Evolutionary conservation across 1,140 invertebrate genomes (phyloP).

Genomic region (Thalassaphorura encarpata): DNA sequence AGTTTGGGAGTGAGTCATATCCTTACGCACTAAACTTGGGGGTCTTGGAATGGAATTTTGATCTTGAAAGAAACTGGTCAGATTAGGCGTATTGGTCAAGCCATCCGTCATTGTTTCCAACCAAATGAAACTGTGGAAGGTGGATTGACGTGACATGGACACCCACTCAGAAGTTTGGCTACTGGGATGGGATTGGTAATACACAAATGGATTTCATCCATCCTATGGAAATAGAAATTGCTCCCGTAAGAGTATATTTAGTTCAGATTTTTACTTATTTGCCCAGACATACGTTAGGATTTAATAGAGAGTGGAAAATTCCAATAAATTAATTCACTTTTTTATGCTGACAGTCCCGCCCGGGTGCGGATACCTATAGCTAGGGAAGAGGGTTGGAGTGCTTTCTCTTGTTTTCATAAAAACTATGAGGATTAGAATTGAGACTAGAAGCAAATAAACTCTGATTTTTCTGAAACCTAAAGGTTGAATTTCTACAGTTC

Average conservation of each 20-base stretch:
- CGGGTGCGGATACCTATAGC: background rate
- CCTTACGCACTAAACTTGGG: no score
- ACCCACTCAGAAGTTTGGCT: background rate
- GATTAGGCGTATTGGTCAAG: no score
- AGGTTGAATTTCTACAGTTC: no score
- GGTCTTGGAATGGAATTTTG: no score
- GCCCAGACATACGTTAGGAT: background rate
- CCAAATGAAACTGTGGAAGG: no score
- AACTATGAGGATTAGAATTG: constrained; percentile 10
- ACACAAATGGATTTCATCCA: background rate
- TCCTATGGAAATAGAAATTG: background rate
- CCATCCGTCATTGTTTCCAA: no score
- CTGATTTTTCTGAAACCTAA: constrained; percentile 21
- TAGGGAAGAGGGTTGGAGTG: constrained; percentile 6
- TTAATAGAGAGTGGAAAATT: background rate
- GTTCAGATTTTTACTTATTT: background rate
- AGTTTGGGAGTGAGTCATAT: background rate
- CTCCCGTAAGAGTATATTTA: background rate
- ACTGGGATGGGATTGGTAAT: no score
- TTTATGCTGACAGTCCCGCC: background rate
- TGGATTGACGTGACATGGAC: background rate
- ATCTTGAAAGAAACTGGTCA: no score
- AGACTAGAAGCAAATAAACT: constrained; percentile 16
- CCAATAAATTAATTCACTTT: background rate
- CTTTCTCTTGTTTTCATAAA: constrained; percentile 14